phyloP scores from a whole-genome alignment of 2,888 invertebrate genomes.

The Rhagonycha lutea region DNA sequence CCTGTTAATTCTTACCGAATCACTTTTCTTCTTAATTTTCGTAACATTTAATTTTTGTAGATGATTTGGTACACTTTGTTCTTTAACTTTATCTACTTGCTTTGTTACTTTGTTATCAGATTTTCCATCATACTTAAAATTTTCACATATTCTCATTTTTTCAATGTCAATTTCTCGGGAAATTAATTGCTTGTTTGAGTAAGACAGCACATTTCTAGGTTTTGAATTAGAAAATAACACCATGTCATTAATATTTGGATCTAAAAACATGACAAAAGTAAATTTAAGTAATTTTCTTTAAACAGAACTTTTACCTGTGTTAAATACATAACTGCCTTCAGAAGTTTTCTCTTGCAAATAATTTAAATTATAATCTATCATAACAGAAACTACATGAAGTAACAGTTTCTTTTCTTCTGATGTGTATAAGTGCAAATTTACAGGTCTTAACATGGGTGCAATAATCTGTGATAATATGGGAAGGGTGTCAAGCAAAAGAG shows the following conservation, averaged over 20 bases:
- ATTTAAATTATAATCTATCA: constrained; percentile 88
- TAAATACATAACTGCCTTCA: constrained; percentile 77
- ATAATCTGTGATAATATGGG: constrained; percentile 74
- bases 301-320: constrained; percentile 43
- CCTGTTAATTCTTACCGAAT: constrained; percentile 36
- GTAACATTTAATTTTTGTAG: constrained; percentile 70
- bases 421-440: constrained; percentile 73
- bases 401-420: constrained; percentile 72
- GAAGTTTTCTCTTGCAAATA: constrained; percentile 78
- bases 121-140: constrained; percentile 32
- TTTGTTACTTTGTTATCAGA: constrained; percentile 1
- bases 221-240: constrained; percentile 53
- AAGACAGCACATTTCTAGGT: constrained; percentile 57
- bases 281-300: neutral
- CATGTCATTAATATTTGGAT: constrained; percentile 79
- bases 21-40: constrained; percentile 46
- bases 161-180: constrained; percentile 82
- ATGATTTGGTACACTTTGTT: constrained; percentile 65
- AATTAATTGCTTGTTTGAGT: constrained; percentile 78
- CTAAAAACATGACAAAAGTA: constrained; percentile 58
- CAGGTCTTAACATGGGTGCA: constrained; percentile 75
- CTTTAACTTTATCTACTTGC: neutral
- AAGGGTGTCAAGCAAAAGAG: constrained; percentile 70
- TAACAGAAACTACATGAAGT: constrained; percentile 72
- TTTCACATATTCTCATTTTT: constrained; percentile 64